These are phyloP conservation scores for Xenus cinereus DNA, from an alignment of 2,113 vertebrate species.

Conservation along the genomic window DNA sequence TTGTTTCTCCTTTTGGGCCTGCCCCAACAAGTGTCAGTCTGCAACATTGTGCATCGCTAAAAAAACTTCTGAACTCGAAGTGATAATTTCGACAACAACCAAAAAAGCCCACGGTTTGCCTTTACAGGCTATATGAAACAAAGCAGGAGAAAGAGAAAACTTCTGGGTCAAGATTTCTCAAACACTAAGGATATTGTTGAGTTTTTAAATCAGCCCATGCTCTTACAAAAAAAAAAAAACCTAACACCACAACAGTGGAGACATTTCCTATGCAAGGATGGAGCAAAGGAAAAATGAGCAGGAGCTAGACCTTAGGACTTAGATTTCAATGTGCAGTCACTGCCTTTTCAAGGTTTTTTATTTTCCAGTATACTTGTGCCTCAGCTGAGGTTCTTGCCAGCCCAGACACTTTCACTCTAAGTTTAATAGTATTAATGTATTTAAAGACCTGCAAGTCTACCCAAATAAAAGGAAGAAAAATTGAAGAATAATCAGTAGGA, in stretches of 20 bases:
- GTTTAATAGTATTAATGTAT: neutral
- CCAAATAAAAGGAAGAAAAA: neutral
- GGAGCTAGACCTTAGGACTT: neutral
- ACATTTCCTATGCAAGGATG: neutral
- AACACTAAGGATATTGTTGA: fast-evolving
- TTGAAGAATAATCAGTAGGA: neutral
- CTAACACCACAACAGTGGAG: neutral
- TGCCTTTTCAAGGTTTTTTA: neutral
- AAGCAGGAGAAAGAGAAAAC: neutral
- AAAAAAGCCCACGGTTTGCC: neutral
- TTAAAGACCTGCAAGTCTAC: neutral
- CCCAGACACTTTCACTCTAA: neutral
- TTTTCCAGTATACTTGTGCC: neutral
- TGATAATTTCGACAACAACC: neutral
- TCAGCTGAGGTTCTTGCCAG: neutral
- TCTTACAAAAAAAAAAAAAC: neutral
- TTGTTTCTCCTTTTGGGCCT: neutral
- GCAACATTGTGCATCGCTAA: neutral
- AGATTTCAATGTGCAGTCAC: fast-evolving
- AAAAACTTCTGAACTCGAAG: neutral
- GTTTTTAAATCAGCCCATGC: neutral
- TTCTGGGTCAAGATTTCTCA: neutral
- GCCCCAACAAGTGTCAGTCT: neutral
- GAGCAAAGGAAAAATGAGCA: neutral
- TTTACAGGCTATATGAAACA: neutral